Percentiles rank a stretch among this genome's conserved stretches.
phyloP scores from a whole-genome alignment of 2,888 invertebrate species.

The Copidosoma aretas region DNA sequence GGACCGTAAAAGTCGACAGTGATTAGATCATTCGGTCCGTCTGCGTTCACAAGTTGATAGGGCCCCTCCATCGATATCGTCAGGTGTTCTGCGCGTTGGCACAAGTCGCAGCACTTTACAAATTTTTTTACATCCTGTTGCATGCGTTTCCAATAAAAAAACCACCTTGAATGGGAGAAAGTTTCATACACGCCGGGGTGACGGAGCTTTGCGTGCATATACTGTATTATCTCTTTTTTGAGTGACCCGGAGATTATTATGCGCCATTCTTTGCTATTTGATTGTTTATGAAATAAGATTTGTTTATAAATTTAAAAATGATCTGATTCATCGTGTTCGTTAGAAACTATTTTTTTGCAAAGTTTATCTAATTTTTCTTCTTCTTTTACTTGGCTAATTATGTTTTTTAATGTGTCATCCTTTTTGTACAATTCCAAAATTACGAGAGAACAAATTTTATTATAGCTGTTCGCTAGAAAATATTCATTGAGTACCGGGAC shows the following conservation, averaged over 20 bases:
- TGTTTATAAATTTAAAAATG: not conserved
- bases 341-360: no score
- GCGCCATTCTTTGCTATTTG: not conserved
- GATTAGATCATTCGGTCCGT: slow-evolving; percentile 4
- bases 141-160: slow-evolving; percentile 13
- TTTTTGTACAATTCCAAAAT: no score
- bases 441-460: no score
- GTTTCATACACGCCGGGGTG: slow-evolving; percentile 5
- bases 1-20: slow-evolving; percentile 21
- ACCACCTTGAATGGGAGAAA: not conserved
- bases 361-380: no score
- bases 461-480: no score
- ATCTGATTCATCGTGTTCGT: no score
- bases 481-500: not conserved
- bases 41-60: not conserved
- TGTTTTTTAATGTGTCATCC: no score
- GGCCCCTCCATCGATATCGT: slow-evolving; percentile 4
- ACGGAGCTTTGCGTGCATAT: slow-evolving; percentile 5
- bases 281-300: not conserved
- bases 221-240: not conserved
- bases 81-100: not conserved
- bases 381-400: no score
- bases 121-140: slow-evolving; percentile 1
- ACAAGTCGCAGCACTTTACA: not conserved
- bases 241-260: not conserved